These are phyloP conservation scores for Chroicocephalus ridibundus DNA, from an alignment of 2,113 vertebrate genomes.

Conservation along the genomic window DNA sequence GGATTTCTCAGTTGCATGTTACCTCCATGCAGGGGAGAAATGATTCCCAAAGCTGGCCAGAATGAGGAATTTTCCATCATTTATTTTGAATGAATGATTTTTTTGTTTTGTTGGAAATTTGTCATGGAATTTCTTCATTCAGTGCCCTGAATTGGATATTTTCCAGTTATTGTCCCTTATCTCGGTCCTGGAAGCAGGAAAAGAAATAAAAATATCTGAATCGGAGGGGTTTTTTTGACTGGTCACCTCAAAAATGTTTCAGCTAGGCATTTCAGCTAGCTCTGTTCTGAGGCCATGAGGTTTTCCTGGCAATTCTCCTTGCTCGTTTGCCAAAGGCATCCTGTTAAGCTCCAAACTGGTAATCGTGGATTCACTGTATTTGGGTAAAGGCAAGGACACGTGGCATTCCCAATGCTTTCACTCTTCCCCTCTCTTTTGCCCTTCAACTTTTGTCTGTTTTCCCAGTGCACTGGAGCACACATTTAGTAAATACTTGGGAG, in stretches of 20 bases:
- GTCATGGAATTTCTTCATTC: slow-evolving; percentile 29
- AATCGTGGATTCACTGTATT: background rate
- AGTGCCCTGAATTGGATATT: background rate
- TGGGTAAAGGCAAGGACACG: background rate
- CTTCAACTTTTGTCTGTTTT: background rate
- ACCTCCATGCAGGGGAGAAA: background rate
- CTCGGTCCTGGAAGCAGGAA: background rate
- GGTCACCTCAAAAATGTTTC: slow-evolving; percentile 6
- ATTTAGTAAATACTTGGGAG: background rate
- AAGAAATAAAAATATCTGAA: slow-evolving; percentile 20
- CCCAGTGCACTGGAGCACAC: background rate
- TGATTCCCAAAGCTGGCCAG: background rate
- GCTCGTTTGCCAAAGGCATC: background rate
- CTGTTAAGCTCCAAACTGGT: background rate
- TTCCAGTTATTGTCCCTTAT: slow-evolving; percentile 48
- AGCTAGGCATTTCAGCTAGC: background rate
- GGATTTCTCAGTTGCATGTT: background rate
- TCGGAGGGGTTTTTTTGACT: background rate
- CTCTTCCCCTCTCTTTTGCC: background rate
- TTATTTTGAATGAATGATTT: slow-evolving; percentile 2
- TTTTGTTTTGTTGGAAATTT: slow-evolving; percentile 25
- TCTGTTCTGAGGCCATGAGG: background rate
- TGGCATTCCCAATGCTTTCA: background rate
- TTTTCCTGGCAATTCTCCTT: background rate
- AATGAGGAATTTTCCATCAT: background rate